Base-by-base conservation (phyloP, 1,140 invertebrate genomes). In the Anastrepha ludens region DNA sequence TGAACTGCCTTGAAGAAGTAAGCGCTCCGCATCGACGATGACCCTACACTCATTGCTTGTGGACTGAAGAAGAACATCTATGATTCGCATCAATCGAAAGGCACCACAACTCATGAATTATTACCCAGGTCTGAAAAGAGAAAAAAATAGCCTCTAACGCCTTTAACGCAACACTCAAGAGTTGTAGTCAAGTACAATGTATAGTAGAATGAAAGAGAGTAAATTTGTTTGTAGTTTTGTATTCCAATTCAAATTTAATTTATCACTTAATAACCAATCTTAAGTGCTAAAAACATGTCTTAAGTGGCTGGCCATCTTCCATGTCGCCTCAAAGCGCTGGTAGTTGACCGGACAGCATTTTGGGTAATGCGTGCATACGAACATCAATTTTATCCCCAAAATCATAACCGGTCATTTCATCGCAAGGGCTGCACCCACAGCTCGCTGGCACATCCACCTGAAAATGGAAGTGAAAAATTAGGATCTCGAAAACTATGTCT, bases 311-410 rank as follows among this genome's bases (percentile, higher is more conserved):
- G 13, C 20, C 4, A 3, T n/a, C 41, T 74, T 74, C 3, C 20
- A 2, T 41, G 17, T 41, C 8, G 44, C n/a, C 20, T 81, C n/a
- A 29, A 15, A 11, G n/a, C 29, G 20, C 29, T 39, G n/a, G 5
- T 2, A 81, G 47, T 29, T 81, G 44, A 3, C 74, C 74, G 20
- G 47, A 29, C 17, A 58, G 74, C 3, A 81, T n/a, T 47, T 55
- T 41, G 2, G 86, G 86, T n/a, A 87, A 5, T 2, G 62, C 1
- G 0, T 87, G 60, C 62, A 87, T n/a, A 39, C 86, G 86, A 15
- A 87, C 9, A 41, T 87, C 86, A 70, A 87, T 87, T 64, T 87
- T 41, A 41, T 59, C 58, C 20, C 39, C 20, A 17, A 62, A 15
- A 11, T 41, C 3, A 86, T 86, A 86, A 1, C 62, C 58, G 6